A percentile compares a stretch with the other conserved stretches of the same genome.
Conservation (phyloP, 2,113 vertebrate species). For the Sclerurus mexicanus region DNA sequence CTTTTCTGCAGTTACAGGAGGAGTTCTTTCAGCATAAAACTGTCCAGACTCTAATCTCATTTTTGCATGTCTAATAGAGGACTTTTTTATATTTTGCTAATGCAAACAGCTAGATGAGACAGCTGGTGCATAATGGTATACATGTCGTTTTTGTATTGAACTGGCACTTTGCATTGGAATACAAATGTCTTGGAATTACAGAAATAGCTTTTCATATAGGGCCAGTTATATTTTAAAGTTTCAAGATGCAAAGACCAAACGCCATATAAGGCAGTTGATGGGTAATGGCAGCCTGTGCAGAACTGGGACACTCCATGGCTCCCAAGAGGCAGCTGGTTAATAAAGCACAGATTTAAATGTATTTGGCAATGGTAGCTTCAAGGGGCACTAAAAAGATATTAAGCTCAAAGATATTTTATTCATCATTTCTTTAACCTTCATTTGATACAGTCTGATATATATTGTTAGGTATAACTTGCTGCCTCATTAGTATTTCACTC, state of each 20-base stretch:
- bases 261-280: background rate
- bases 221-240: slow-evolving; percentile 33
- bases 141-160: slow-evolving; percentile 12
- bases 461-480: background rate
- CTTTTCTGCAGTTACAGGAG: background rate
- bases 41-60: background rate
- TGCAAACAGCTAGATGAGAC: slow-evolving; percentile 39
- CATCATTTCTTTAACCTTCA: slow-evolving; percentile 23
- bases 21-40: background rate
- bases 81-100: slow-evolving; percentile 9
- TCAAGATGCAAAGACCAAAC: background rate
- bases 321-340: slow-evolving; percentile 9
- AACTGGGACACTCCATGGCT: background rate
- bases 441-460: background rate
- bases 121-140: slow-evolving; percentile 44
- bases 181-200: slow-evolving; percentile 27
- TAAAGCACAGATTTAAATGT: slow-evolving; percentile 12
- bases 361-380: background rate
- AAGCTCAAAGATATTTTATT: slow-evolving; percentile 25
- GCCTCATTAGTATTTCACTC: slow-evolving; percentile 41
- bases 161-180: slow-evolving; percentile 12
- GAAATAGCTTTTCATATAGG: slow-evolving; percentile 24
- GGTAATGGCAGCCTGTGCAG: background rate
- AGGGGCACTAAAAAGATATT: background rate
- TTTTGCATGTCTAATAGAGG: slow-evolving; percentile 32